Base-by-base conservation (phyloP, 2,113 vertebrate species). In the Sminthopsis crassicaudata region DNA sequence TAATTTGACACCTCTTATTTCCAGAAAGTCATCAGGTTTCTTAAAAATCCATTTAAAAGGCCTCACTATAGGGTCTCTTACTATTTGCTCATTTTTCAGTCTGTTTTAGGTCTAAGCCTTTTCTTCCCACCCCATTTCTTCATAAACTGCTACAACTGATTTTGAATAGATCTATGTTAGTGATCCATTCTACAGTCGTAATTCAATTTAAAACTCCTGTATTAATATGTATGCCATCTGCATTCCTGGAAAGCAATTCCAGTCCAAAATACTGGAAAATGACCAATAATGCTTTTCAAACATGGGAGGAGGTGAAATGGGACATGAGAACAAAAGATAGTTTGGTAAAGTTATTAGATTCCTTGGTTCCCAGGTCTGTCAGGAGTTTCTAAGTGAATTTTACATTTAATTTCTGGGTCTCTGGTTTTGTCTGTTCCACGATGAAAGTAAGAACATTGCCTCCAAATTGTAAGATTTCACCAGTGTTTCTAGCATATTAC, bases 21-120 rank as follows among this genome's bases (percentile, higher is more conserved):
- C 60, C 96, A 97, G 84, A 97, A 97, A 96, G 91, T 91, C 93
- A 90, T 67, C 67, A 96, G 95, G 89, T 96, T 96, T 92, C 53
- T 30, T 0, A 42, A 50, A 89, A 94, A 92, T 22, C 55, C 90
- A 76, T 98, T 97, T 92, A 88, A 93, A 96, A 95, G 89, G 1
- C 57, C 94, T 22, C 52, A 90, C 91, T 95, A 95, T 97, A 95
- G 94, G 94, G 93, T 96, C 91, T 95, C 95, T 95, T 94, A 92
- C 84, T 53, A 93, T 97, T 96, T 95, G 90, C 95, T 97, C 92
- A 93, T 95, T 97, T 96, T 97, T 96, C 54, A 92, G 3, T 60
- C 90, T 96, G 42, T 92, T 96, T 92, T 96, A 54, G 60, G 95
- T 97, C 96, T 95, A 88, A 96, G 54, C 52, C 88, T 94, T 95